Percentiles rank a stretch among this genome's conserved stretches.
These are phyloP conservation scores for Pararge aegeria DNA, from an alignment of 1,140 invertebrate species.

Conservation along the genomic window DNA sequence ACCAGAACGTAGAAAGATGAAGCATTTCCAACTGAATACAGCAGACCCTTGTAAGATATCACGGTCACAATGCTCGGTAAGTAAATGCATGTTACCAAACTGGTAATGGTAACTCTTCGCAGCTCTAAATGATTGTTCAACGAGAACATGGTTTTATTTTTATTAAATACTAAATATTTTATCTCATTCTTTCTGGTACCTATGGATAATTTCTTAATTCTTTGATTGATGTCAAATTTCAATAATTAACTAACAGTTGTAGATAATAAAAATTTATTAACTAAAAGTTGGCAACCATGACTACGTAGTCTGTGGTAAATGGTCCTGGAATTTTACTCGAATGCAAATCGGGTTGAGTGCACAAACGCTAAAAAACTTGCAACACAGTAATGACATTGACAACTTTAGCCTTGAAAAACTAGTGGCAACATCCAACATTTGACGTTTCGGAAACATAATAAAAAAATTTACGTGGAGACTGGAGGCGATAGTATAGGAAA, in stretches of 20 bases:
- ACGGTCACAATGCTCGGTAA: slow-evolving; percentile 67
- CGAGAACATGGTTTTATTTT: too few species aligned
- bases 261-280: too few species aligned
- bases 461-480: slow-evolving; percentile 60
- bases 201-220: too few species aligned
- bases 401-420: not conserved
- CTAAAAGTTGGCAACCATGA: too few species aligned
- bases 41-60: slow-evolving; percentile 65
- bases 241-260: too few species aligned
- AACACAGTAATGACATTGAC: slow-evolving; percentile 17
- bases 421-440: slow-evolving; percentile 39
- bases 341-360: not conserved
- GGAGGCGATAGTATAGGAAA: slow-evolving; percentile 43
- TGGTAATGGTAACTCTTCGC: slow-evolving; percentile 58
- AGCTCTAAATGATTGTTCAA: slow-evolving; percentile 61
- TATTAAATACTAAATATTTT: too few species aligned
- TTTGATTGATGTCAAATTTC: too few species aligned
- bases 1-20: slow-evolving; percentile 65
- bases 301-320: too few species aligned
- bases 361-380: not conserved
- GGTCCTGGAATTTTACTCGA: too few species aligned
- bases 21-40: slow-evolving; percentile 69
- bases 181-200: too few species aligned
- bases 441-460: slow-evolving; percentile 55
- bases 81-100: slow-evolving; percentile 70